A percentile compares a stretch with the other conserved stretches of the same genome.
Evolutionary conservation across 2,113 vertebrate species (phyloP).

Genomic region (Typhlomys cinereus): DNA sequence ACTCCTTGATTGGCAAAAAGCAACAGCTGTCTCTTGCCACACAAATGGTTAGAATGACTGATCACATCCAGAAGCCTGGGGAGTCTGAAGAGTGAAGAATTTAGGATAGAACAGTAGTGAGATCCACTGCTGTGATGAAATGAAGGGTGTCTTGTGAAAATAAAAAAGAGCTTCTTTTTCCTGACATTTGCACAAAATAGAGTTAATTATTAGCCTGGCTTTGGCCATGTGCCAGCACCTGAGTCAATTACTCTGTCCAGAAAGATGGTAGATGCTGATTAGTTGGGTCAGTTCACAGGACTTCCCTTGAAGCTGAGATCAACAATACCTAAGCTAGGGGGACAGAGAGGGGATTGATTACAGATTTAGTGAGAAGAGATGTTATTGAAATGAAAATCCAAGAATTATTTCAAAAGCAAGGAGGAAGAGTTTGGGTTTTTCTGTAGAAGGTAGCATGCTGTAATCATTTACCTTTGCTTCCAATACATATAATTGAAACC

Average conservation of each 20-base stretch:
- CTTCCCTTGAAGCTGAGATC: not conserved
- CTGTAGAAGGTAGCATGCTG: not conserved
- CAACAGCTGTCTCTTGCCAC: slow-evolving; percentile 97
- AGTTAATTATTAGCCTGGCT: not conserved
- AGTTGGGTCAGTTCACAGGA: not conserved
- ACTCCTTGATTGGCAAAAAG: slow-evolving; percentile 98
- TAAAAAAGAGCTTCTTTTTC: not conserved
- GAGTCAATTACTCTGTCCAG: not conserved
- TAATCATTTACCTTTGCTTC: not conserved
- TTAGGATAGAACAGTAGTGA: slow-evolving; percentile 14
- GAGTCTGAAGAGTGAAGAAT: slow-evolving; percentile 92
- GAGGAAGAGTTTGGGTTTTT: not conserved
- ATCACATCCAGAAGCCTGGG: slow-evolving; percentile 95
- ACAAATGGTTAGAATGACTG: slow-evolving; percentile 98
- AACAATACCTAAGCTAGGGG: not conserved
- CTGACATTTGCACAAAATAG: not conserved
- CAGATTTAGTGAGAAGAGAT: not conserved
- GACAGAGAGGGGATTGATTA: not conserved
- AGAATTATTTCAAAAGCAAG: not conserved
- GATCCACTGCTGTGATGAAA: slow-evolving; percentile 67
- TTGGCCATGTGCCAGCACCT: not conserved
- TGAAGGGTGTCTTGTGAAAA: slow-evolving; percentile 44
- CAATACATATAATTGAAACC: not conserved
- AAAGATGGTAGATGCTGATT: not conserved
- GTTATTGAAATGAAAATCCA: not conserved